phyloP scores from a whole-genome alignment of 2,888 invertebrate species.

The Nineta flava region DNA sequence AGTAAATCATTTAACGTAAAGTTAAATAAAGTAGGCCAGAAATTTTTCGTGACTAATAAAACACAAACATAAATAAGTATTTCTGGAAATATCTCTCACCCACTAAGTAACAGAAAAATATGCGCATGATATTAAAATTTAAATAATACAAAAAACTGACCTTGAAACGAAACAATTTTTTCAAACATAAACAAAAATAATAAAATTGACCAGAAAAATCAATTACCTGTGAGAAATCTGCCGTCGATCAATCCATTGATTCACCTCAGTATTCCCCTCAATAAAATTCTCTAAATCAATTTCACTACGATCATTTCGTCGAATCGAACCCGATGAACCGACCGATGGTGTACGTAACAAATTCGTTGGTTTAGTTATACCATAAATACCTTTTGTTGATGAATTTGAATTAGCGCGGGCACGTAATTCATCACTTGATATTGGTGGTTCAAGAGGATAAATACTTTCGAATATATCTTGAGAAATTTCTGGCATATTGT shows the following conservation, averaged over 20 bases:
- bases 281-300: constrained; percentile 38
- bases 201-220: not conserved
- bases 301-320: constrained; percentile 29
- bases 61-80: too few relatives aligned
- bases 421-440: constrained; percentile 36
- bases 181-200: not conserved
- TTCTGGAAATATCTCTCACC: too few relatives aligned
- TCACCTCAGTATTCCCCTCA: constrained; percentile 30
- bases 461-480: constrained; percentile 34
- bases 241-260: constrained; percentile 39
- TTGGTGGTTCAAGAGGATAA: constrained; percentile 34
- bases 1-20: too few relatives aligned
- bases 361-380: too few relatives aligned
- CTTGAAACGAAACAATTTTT: not conserved
- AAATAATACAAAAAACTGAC: not conserved
- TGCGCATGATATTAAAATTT: too few relatives aligned
- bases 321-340: constrained; percentile 7
- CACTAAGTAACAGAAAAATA: too few relatives aligned
- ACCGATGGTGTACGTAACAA: not conserved
- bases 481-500: constrained; percentile 37
- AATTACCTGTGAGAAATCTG: constrained; percentile 40
- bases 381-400: constrained; percentile 17
- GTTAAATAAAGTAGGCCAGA: too few relatives aligned
- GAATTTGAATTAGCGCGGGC: constrained; percentile 36
- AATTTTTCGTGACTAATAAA: too few relatives aligned